These are phyloP conservation scores for Galemys pyrenaicus DNA, from an alignment of 2,113 vertebrate genomes.

Conservation along the genomic window DNA sequence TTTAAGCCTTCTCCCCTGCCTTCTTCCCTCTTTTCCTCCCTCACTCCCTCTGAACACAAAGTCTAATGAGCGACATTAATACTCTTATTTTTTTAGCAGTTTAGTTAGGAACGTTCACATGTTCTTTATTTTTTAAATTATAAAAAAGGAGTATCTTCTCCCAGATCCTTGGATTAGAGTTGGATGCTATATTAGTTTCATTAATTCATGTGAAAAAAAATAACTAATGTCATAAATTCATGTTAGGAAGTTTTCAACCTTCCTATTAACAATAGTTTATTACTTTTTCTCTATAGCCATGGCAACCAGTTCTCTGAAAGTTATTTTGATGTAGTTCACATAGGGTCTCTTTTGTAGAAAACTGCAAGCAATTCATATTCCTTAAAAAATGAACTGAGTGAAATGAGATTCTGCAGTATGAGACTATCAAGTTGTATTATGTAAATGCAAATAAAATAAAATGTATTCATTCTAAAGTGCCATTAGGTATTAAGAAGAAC, in stretches of 20 bases:
- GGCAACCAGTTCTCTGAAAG: constrained; percentile 46
- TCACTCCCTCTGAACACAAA: neutral
- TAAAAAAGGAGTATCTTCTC: neutral
- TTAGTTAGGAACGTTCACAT: neutral
- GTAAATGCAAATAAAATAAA: constrained; percentile 57
- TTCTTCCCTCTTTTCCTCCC: no score
- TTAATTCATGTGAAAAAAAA: constrained; percentile 31
- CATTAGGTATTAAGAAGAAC: constrained; percentile 55
- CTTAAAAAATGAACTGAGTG: constrained; percentile 61
- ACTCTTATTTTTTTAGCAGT: neutral
- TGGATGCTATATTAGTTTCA: neutral
- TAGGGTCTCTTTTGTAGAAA: constrained; percentile 43
- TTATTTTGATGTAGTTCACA: constrained; percentile 56
- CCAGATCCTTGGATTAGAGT: neutral
- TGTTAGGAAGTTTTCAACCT: constrained; percentile 32
- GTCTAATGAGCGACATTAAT: neutral
- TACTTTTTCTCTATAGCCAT: constrained; percentile 51
- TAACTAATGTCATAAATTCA: neutral
- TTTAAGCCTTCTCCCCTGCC: no score
- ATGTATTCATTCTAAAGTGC: constrained; percentile 38
- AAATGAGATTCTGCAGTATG: constrained; percentile 75
- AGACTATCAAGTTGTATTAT: constrained; percentile 66
- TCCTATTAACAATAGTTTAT: constrained; percentile 9
- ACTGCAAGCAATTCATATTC: constrained; percentile 55
- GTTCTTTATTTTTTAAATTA: neutral